phyloP scores from a whole-genome alignment of 2,888 invertebrate genomes.

The Drosophila lutescens region DNA sequence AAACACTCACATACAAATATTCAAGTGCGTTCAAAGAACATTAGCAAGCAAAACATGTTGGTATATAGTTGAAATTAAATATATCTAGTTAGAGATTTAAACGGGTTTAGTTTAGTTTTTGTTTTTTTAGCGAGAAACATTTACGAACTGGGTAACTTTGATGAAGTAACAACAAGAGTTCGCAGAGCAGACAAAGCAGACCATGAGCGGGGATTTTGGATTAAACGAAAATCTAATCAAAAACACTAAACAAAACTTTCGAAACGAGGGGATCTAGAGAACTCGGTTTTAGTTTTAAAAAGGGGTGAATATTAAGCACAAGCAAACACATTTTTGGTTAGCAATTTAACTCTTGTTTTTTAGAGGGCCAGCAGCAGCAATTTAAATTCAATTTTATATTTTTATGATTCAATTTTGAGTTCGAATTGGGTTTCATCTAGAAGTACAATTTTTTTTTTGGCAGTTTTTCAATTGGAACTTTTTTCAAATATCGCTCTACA shows the following conservation, averaged over 20 bases:
- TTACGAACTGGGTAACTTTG: conserved; percentile 15
- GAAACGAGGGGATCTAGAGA: conserved; percentile 26
- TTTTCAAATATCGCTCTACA: conserved; percentile 73
- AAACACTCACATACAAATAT: conserved; percentile 32
- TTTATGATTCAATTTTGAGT: conserved; percentile 8
- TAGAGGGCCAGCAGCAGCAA: conserved; percentile 18
- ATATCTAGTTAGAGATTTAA: conserved; percentile 28
- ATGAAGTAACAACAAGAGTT: conserved; percentile 21
- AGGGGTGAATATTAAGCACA: conserved; percentile 18
- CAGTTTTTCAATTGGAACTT: conserved; percentile 56
- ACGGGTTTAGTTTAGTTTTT: conserved; percentile 3
- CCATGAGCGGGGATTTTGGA: conserved; percentile 6
- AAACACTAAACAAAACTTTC: conserved; percentile 23
- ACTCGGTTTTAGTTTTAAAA: conserved; percentile 15
- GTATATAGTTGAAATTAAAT: conserved; percentile 18
- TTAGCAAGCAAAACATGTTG: conserved; percentile 60
- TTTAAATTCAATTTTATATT: conserved; percentile 10
- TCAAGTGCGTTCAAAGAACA: conserved; percentile 42
- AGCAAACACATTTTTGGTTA: conserved; percentile 25
- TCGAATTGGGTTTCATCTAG: conserved; percentile 29
- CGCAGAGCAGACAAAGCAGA: conserved; percentile 35
- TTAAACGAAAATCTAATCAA: conserved; percentile 32
- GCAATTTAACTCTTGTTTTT: conserved; percentile 5
- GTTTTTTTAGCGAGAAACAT: conserved; percentile 2
- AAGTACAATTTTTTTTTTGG: conserved; percentile 44